Percentiles rank a stretch among this genome's conserved stretches.
Evolutionary conservation across 2,113 vertebrate species (phyloP).

Genomic region (Bungarus multicinctus): DNA sequence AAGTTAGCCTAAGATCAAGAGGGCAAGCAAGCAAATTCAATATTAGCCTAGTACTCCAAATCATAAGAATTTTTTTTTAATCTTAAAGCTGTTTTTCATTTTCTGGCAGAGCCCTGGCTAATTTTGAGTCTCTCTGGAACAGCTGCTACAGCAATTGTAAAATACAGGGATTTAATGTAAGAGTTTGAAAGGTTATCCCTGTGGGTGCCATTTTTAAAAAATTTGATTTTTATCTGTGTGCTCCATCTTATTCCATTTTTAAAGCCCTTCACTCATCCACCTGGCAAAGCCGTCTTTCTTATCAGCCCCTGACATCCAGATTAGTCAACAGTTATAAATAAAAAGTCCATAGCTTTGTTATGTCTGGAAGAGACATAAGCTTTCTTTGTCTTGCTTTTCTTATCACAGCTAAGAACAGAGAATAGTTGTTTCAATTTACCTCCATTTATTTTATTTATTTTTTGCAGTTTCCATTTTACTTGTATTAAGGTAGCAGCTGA

Average conservation of each 20-base stretch:
- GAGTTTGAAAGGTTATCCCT: background rate
- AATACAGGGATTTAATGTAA: background rate
- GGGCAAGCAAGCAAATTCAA: background rate
- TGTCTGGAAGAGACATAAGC: constrained; percentile 36
- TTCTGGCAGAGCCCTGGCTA: fast-evolving
- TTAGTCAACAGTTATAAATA: constrained; percentile 40
- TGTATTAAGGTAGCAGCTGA: constrained; percentile 10
- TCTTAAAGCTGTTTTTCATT: background rate
- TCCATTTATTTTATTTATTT: background rate
- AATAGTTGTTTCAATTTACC: constrained; percentile 8
- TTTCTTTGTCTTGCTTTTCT: constrained; percentile 39
- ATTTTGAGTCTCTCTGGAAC: background rate
- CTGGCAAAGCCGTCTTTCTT: constrained; percentile 28
- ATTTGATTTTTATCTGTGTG: constrained; percentile 30
- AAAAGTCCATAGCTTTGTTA: constrained; percentile 34
- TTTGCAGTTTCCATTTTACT: background rate
- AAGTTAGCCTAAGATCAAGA: background rate
- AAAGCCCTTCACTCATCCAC: background rate
- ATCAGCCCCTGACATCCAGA: constrained; percentile 7
- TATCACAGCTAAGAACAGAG: background rate
- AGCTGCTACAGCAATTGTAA: background rate
- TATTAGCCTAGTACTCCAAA: background rate
- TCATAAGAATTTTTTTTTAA: background rate
- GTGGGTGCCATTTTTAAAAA: background rate
- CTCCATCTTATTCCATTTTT: constrained; percentile 7